Base-by-base conservation (phyloP, 2,888 invertebrate genomes). In the Dolomedes plantarius region DNA sequence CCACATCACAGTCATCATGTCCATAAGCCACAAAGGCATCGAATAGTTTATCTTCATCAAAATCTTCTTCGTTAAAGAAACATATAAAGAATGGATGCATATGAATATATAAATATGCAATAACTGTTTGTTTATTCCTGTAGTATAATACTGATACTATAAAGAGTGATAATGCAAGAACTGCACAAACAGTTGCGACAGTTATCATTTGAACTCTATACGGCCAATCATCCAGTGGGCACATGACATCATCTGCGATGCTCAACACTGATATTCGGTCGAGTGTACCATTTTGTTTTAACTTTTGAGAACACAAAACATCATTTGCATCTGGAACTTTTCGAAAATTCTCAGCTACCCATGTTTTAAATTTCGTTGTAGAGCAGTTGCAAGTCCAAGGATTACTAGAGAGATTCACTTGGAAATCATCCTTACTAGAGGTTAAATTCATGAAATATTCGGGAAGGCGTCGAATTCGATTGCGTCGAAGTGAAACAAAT, bases 21-120 rank as follows among this genome's bases (percentile, higher is more conserved):
- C 89, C 89, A 68, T 89, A 89, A 3, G 89, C 88, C 3, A 89
- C 88, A 67, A 89, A 89, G 0, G 89, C 89, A 62, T 89, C 89
- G 68, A 89, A 89, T 11, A 88, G 79, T 76, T 89, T 89, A 31
- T 89, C 89, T 71, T 89, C 89, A 65, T 89, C 89, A 36, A 89
- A 75, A 50, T 89, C 89, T 23, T 88, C 87, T 81, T 89, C 89
- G 41, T 67, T 89, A 78, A 89, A 89, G 28, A 89, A 81, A 71
- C 89, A 89, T 29, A 88, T 85, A 68, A 89, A 89, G 1, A 89
- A 87, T 19, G 89, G 86, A 75, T 89, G 82, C 46, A 89, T 82
- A 62, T 89, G 89, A 36, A 89, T 89, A 64, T 89, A 89, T 16
- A 89, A 81, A 64, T 89, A 89, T 19, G 89, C 89, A 67, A 89